Evolutionary conservation across 2,888 invertebrate genomes (phyloP).

Genomic region (Pycnomerus fuliginosus): DNA sequence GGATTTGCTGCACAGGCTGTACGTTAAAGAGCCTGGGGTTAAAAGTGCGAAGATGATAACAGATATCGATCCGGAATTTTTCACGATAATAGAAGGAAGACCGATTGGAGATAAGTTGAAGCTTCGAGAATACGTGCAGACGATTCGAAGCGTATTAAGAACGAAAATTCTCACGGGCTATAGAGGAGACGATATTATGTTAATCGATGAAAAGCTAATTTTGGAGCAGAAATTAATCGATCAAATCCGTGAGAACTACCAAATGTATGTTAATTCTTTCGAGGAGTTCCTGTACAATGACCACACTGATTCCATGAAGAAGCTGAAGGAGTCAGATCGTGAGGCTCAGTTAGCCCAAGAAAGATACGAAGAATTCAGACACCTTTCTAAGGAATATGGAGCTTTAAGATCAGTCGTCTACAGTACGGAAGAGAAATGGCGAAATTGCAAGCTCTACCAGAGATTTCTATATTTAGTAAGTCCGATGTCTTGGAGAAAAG

Average conservation of each 20-base stretch:
- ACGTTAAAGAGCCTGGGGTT: conserved; percentile 56
- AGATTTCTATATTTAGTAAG: conserved; percentile 68
- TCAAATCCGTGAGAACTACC: conserved; percentile 53
- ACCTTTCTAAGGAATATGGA: conserved; percentile 50
- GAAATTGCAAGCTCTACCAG: conserved; percentile 64
- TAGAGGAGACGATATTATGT: conserved; percentile 50
- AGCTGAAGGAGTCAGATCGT: conserved; percentile 55
- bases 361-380: conserved; percentile 53
- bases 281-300: conserved; percentile 63
- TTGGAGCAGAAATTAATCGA: conserved; percentile 58
- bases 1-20: conserved; percentile 60
- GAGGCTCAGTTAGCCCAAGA: conserved; percentile 52
- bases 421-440: conserved; percentile 63
- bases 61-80: conserved; percentile 67
- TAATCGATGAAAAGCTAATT: conserved; percentile 58
- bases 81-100: conserved; percentile 62
- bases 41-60: conserved; percentile 59
- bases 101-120: conserved; percentile 61
- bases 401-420: conserved; percentile 54
- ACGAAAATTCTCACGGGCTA: conserved; percentile 51
- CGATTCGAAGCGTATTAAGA: conserved; percentile 49
- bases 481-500: conserved; percentile 60
- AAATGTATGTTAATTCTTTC: conserved; percentile 58
- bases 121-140: conserved; percentile 58
- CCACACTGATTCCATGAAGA: conserved; percentile 61